Base-by-base conservation (phyloP, 2,797 vertebrate genomes). In the Rhincodon typus region DNA sequence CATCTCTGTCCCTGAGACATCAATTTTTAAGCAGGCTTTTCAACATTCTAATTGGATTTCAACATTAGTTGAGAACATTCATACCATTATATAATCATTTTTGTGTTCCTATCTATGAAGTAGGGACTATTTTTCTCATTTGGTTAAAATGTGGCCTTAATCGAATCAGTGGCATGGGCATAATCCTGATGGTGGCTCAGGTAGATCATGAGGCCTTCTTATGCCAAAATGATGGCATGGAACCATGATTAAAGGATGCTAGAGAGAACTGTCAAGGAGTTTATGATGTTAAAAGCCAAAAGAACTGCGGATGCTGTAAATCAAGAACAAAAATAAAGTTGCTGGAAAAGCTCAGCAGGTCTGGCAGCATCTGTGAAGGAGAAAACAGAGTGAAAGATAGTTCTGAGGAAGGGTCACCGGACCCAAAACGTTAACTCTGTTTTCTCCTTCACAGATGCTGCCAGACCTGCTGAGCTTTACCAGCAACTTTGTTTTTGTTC, bases 11-110 rank as follows among this genome's bases (percentile, higher is more conserved):
- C 46, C 23, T 77, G 70, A 95, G 46, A 3, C 21, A 53, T 30
- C 46, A 77, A 34, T 72, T 74, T 6, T 95, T 95, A 74, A 94
- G 70, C 70, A 21, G 27, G 0, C 69, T 53, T 74, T 53, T 72
- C 57, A 95, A 95, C 34, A 95, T 95, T 57, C 70, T 38, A 77
- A 30, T 42, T 70, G 21, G 93, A 94, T 94, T 53, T 62, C 53
- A 34, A 72, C 27, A 53, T 19, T 8, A 77, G 34, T 69, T n/a
- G 27, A 34, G 21, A 50, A 95, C 46, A 46, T 74, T 57, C 30
- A 34, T 53, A 46, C 46, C 70, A 17, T 15, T 74, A 77, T 74
- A 34, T 95, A 50, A 95, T 34, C 38, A 53, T 27, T 50, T 50
- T 19, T 46, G 25, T 94, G 42, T 94, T 94, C 30, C 42, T 27